phyloP scores from a whole-genome alignment of 1,140 invertebrate species.

The Cephus cinctus region DNA sequence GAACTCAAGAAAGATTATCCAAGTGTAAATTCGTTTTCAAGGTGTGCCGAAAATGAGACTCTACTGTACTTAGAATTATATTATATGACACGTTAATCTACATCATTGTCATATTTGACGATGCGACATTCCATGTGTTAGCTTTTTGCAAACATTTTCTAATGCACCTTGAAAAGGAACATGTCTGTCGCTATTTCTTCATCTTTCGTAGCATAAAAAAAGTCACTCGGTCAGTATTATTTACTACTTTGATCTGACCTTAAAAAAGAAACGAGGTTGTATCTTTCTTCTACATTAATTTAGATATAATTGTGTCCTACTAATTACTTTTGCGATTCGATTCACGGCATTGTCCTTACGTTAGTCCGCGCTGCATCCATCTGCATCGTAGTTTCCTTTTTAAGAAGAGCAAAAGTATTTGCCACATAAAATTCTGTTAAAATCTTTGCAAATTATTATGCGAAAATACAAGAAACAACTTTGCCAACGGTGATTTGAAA shows the following conservation, averaged over 20 bases:
- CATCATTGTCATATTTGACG: too few species aligned
- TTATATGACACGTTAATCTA: too few species aligned
- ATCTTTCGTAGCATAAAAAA: slow-evolving; percentile 14
- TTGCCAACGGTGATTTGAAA: too few species aligned
- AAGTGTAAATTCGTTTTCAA: too few species aligned
- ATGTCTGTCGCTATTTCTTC: not conserved
- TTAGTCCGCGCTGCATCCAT: not conserved
- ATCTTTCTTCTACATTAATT: not conserved
- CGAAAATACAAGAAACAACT: too few species aligned
- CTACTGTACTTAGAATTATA: too few species aligned
- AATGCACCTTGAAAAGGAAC: not conserved
- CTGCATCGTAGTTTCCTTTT: not conserved
- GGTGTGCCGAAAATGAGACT: too few species aligned
- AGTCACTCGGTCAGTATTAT: slow-evolving; percentile 15
- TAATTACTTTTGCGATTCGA: too few species aligned
- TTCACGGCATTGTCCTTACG: not conserved
- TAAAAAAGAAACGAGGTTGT: slow-evolving; percentile 10
- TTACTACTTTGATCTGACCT: slow-evolving; percentile 16
- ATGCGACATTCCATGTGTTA: not conserved
- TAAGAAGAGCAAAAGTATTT: too few species aligned
- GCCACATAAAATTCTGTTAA: too few species aligned
- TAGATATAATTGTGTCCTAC: not conserved
- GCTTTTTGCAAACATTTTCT: not conserved
- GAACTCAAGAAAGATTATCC: too few species aligned
- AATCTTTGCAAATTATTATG: too few species aligned